A percentile compares a stretch with the other conserved stretches of the same genome.
phyloP scores from a whole-genome alignment of 1,140 invertebrate species.

The Thaumatotibia leucotreta region DNA sequence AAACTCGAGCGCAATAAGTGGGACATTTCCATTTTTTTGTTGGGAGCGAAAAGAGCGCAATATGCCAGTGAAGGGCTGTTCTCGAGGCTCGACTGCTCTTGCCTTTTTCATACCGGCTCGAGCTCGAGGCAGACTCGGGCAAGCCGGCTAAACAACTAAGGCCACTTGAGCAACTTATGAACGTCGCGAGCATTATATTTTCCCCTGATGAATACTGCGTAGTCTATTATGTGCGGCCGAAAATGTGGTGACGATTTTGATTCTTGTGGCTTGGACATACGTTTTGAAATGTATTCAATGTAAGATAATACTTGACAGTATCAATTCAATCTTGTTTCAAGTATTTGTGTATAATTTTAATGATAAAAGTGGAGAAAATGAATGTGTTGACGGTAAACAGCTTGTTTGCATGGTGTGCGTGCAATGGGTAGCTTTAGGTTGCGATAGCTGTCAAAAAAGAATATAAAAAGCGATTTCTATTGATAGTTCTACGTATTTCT shows the following conservation, averaged over 20 bases:
- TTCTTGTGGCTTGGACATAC: background rate
- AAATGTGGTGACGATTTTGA: background rate
- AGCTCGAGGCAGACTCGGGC: constrained; percentile 9
- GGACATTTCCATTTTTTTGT: constrained; percentile 26
- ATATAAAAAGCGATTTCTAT: too few species aligned
- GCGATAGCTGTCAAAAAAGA: too few species aligned
- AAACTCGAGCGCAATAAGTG: constrained; percentile 11
- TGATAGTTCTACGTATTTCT: too few species aligned
- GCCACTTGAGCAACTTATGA: constrained; percentile 29
- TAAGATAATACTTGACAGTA: too few species aligned
- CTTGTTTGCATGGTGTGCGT: too few species aligned
- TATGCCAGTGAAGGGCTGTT: constrained; percentile 23
- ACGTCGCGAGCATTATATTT: background rate
- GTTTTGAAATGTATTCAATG: too few species aligned
- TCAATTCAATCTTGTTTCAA: too few species aligned
- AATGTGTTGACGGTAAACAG: too few species aligned
- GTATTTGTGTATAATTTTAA: too few species aligned
- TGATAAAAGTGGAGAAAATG: too few species aligned
- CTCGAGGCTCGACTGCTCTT: constrained; percentile 23
- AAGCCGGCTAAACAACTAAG: constrained; percentile 31
- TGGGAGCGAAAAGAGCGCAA: constrained; percentile 28
- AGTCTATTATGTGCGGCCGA: too few species aligned
- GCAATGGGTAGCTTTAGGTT: too few species aligned
- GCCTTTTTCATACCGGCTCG: constrained; percentile 25
- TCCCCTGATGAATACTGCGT: background rate